Conservation (phyloP, 2,888 invertebrate genomes). For the Dione juno region DNA sequence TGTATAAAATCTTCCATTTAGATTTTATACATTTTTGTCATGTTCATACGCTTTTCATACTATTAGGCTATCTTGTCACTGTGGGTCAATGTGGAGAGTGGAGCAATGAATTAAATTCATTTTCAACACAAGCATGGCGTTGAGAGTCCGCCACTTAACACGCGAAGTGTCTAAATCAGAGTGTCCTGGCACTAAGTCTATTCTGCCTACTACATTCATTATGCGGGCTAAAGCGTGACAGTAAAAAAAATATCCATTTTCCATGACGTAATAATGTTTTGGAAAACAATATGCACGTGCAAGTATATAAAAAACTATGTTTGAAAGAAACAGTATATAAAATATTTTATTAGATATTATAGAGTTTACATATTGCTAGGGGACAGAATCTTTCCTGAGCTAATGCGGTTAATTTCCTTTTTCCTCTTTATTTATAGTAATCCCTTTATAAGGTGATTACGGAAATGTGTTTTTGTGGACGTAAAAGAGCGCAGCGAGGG, state of each 20-base stretch:
- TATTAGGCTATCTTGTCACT: too few relatives aligned
- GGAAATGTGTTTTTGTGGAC: conserved; percentile 83
- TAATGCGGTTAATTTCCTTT: conserved; percentile 84
- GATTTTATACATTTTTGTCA: background rate
- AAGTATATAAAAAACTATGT: background rate
- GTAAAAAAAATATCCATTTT: background rate
- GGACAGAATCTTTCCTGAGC: conserved; percentile 77
- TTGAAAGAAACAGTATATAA: conserved; percentile 59
- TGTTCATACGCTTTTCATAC: too few relatives aligned
- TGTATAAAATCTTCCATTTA: too few relatives aligned
- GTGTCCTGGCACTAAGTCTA: background rate
- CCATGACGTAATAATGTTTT: background rate
- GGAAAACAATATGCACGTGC: background rate
- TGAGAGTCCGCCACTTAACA: background rate
- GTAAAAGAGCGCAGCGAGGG: conserved; percentile 81
- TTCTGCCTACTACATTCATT: background rate
- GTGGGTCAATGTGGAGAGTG: too few relatives aligned
- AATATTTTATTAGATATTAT: conserved; percentile 80
- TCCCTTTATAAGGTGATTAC: conserved; percentile 84
- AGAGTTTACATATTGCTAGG: conserved; percentile 81
- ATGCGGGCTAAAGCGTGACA: too few relatives aligned
- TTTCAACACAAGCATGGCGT: too few relatives aligned
- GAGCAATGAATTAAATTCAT: too few relatives aligned
- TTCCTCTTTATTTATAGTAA: conserved; percentile 84
- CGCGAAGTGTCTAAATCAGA: background rate